Evolutionary conservation across 1,140 invertebrate species (phyloP).

Genomic region (Psix sp.): DNA sequence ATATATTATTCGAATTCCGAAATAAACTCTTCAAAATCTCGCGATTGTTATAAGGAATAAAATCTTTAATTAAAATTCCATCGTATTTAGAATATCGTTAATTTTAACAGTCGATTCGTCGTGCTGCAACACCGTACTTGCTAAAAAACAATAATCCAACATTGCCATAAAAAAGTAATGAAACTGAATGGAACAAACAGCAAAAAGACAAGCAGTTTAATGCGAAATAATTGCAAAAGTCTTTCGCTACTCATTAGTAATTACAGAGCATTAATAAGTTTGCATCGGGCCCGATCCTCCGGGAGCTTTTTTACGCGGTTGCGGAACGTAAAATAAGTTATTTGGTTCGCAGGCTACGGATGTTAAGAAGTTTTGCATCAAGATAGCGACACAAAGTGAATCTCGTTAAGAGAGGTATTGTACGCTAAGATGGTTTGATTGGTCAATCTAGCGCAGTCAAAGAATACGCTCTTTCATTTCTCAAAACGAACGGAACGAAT

Average conservation of each 20-base stretch:
- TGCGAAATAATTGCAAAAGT: slow-evolving; percentile 6
- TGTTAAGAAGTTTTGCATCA: slow-evolving; percentile 48
- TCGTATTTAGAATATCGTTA: no score
- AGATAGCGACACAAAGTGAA: slow-evolving; percentile 49
- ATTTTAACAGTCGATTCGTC: no score
- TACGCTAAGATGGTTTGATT: slow-evolving; percentile 71
- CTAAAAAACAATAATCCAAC: no score
- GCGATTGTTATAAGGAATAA: no score
- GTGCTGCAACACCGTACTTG: no score
- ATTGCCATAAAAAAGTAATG: slow-evolving; percentile 3
- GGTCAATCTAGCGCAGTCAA: slow-evolving; percentile 67
- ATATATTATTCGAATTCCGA: no score
- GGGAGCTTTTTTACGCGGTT: slow-evolving; percentile 21
- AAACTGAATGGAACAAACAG: neutral
- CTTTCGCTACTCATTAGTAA: slow-evolving; percentile 19
- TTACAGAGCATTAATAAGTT: slow-evolving; percentile 20
- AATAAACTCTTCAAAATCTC: no score
- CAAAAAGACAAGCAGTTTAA: neutral
- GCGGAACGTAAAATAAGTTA: slow-evolving; percentile 42
- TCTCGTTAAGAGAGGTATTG: slow-evolving; percentile 71
- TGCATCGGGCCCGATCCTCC: slow-evolving; percentile 20
- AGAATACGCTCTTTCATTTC: slow-evolving; percentile 48
- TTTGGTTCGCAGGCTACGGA: slow-evolving; percentile 46
- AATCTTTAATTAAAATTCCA: no score
- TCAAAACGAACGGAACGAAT: slow-evolving; percentile 49